Conservation (phyloP, 1,140 invertebrate genomes). For the Temnothorax curvispinosus region DNA sequence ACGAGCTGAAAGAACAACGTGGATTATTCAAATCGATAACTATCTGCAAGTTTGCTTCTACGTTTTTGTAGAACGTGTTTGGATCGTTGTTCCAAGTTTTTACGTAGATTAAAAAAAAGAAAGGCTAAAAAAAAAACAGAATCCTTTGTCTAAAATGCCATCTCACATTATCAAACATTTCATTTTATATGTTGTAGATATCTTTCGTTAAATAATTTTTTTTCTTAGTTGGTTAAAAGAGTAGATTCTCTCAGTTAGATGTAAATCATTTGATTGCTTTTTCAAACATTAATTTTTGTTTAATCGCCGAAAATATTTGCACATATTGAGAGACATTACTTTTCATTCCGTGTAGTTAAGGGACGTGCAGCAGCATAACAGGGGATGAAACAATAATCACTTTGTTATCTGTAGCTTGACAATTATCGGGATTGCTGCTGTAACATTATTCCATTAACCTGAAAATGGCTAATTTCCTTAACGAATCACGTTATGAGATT, state of each 20-base stretch:
- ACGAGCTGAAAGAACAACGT: not conserved
- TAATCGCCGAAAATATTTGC: not conserved
- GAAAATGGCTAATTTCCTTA: constrained; percentile 40
- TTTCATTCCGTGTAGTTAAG: not conserved
- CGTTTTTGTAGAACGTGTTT: not conserved
- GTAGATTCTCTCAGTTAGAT: not conserved
- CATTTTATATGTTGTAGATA: not conserved
- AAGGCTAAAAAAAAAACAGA: not conserved
- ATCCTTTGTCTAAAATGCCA: not conserved
- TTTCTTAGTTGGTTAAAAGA: not conserved
- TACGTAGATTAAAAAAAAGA: not conserved
- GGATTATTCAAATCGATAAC: constrained; percentile 30
- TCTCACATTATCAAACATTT: not conserved
- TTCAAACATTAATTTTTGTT: not conserved
- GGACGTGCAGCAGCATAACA: not conserved
- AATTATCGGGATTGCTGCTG: constrained; percentile 21
- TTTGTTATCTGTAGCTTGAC: not conserved
- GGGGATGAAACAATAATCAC: not conserved
- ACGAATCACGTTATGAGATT: not conserved
- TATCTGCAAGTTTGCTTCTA: not conserved
- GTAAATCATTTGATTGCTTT: not conserved
- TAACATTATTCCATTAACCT: constrained; percentile 19
- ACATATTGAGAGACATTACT: not conserved
- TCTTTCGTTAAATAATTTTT: not conserved
- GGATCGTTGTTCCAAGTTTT: not conserved